Conservation (phyloP, 2,797 vertebrate species). For the Acridotheres tristis region DNA sequence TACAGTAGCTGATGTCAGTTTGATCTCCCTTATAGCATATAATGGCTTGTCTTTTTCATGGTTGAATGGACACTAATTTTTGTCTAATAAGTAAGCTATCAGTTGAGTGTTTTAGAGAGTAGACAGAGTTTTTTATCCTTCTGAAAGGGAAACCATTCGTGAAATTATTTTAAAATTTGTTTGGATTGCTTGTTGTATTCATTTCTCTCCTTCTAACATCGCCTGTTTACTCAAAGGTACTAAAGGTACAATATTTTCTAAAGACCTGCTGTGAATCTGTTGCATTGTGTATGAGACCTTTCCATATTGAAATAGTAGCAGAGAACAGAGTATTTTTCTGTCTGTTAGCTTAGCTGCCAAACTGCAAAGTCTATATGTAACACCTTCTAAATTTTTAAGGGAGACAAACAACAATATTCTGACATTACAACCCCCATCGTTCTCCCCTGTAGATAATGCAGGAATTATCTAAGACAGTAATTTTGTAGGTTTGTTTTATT, state of each 20-base stretch:
- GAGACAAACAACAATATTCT: not conserved
- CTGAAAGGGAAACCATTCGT: constrained; percentile 71
- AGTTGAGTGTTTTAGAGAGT: constrained; percentile 68
- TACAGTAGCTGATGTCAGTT: constrained; percentile 69
- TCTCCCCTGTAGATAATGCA: not conserved
- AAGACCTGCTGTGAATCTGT: constrained; percentile 50
- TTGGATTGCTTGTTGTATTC: constrained; percentile 67
- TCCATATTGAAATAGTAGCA: constrained; percentile 22
- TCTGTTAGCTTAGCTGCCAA: not conserved
- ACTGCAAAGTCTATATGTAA: not conserved
- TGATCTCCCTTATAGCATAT: constrained; percentile 67
- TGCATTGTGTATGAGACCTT: constrained; percentile 37
- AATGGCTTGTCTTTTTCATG: constrained; percentile 72
- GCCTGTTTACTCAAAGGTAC: constrained; percentile 38
- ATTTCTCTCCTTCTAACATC: constrained; percentile 38
- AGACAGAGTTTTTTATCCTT: constrained; percentile 58
- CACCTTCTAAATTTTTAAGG: not conserved
- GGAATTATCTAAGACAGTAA: not conserved
- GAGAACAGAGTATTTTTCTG: not conserved
- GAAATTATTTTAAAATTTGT: constrained; percentile 73
- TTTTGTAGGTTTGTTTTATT: not conserved
- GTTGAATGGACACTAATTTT: constrained; percentile 74
- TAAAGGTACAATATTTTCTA: constrained; percentile 26
- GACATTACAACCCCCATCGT: not conserved
- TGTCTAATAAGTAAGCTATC: constrained; percentile 74